Conservation (phyloP, 2,113 vertebrate genomes). For the Crotalus horridus region DNA sequence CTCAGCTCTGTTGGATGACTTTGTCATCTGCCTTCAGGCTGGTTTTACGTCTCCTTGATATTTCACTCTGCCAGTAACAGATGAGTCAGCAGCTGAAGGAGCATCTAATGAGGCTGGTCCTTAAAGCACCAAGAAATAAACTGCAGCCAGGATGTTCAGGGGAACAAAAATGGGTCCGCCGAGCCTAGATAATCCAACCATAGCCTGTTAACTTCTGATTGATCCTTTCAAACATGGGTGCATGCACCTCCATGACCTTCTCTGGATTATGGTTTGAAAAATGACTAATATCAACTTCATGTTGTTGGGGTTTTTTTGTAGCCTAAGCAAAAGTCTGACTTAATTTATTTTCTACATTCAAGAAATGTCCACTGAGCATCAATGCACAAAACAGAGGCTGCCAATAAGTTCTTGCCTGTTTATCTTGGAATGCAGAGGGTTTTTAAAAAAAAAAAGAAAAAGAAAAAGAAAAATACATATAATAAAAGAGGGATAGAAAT, state of each 20-base stretch:
- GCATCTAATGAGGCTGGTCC: conserved; percentile 17
- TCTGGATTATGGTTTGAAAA: background rate
- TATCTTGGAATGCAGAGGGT: background rate
- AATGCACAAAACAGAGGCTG: background rate
- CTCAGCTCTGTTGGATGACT: background rate
- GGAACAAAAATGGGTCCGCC: background rate
- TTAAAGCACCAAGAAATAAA: conserved; percentile 17
- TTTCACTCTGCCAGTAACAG: conserved; percentile 13
- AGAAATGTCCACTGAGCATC: background rate
- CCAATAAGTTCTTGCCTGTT: background rate
- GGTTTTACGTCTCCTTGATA: background rate
- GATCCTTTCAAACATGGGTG: background rate
- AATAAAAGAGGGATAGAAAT: background rate
- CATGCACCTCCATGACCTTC: no score
- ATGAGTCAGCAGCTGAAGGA: background rate
- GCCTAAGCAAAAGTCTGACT: background rate
- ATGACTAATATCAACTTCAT: background rate
- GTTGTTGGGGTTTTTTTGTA: background rate
- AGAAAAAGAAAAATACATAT: background rate
- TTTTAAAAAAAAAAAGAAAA: background rate
- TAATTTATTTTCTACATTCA: background rate
- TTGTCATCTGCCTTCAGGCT: background rate
- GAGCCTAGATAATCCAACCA: background rate
- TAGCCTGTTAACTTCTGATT: background rate
- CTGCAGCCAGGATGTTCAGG: background rate